Conservation (phyloP, 1,140 invertebrate genomes). For the Aplysia californica region DNA sequence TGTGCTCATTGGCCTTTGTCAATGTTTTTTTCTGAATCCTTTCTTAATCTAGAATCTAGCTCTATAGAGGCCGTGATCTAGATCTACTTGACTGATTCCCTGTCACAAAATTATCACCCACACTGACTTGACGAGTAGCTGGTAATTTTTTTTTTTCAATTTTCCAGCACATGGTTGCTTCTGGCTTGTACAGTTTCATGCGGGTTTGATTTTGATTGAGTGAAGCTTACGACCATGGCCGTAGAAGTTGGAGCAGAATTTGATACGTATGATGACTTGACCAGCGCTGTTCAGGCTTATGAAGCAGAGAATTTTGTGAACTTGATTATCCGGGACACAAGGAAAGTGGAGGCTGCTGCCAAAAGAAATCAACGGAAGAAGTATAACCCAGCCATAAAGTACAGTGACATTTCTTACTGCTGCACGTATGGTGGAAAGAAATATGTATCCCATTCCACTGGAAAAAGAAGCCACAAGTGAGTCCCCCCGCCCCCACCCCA, state of each 20-base stretch:
- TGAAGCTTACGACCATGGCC: background rate
- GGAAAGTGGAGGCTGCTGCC: conserved; percentile 4
- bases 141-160: background rate
- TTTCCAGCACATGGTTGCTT: background rate
- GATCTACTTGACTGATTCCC: background rate
- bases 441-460: conserved; percentile 19
- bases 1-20: no score
- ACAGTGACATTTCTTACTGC: conserved; percentile 24
- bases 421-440: conserved; percentile 25
- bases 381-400: conserved; percentile 16
- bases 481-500: no score
- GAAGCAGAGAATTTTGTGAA: conserved; percentile 24
- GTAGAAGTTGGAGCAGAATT: conserved; percentile 22
- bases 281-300: conserved; percentile 3
- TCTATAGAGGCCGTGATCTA: background rate
- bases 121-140: background rate
- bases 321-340: conserved; percentile 16
- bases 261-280: conserved; percentile 15
- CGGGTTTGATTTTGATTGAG: background rate
- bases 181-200: background rate
- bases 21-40: no score
- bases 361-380: conserved; percentile 16
- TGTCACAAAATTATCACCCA: background rate
- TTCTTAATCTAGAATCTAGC: no score
- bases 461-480: conserved; percentile 23